These are phyloP conservation scores for Phocides pigmalion DNA, from an alignment of 1,140 invertebrate genomes.

Conservation along the genomic window DNA sequence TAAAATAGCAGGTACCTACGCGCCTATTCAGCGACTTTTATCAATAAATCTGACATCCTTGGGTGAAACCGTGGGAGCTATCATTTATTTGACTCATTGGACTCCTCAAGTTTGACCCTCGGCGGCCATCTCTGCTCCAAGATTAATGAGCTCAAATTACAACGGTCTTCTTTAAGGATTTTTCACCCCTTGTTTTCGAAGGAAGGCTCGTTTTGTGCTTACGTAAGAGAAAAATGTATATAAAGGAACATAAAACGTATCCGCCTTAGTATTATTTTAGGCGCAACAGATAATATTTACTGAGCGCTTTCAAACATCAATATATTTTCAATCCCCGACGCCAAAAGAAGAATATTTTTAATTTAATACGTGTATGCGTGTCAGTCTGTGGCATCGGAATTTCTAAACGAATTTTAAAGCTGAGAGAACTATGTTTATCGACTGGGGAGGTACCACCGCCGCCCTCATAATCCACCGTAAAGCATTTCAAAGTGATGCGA, in stretches of 20 bases:
- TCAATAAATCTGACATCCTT: conserved; percentile 9
- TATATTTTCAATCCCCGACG: too few species aligned
- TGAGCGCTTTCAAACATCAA: too few species aligned
- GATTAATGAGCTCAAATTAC: conserved; percentile 38
- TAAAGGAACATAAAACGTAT: not conserved
- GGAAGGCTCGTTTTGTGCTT: not conserved
- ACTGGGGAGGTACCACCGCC: too few species aligned
- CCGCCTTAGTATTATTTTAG: not conserved
- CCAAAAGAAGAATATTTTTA: too few species aligned
- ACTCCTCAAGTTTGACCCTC: conserved; percentile 38
- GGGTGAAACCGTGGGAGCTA: conserved; percentile 25
- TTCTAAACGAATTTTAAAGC: too few species aligned
- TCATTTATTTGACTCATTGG: conserved; percentile 46
- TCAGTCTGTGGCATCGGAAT: too few species aligned
- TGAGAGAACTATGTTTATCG: too few species aligned
- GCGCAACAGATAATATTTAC: not conserved
- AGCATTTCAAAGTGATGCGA: too few species aligned
- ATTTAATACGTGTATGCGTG: too few species aligned
- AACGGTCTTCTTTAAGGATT: conserved; percentile 7
- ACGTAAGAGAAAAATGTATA: not conserved
- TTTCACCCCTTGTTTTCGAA: not conserved
- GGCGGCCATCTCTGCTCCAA: conserved; percentile 35
- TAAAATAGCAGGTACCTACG: too few species aligned
- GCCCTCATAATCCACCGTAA: too few species aligned
- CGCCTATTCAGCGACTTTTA: too few species aligned